phyloP scores from a whole-genome alignment of 2,113 vertebrate species.

The Melanostigma gelatinosum region DNA sequence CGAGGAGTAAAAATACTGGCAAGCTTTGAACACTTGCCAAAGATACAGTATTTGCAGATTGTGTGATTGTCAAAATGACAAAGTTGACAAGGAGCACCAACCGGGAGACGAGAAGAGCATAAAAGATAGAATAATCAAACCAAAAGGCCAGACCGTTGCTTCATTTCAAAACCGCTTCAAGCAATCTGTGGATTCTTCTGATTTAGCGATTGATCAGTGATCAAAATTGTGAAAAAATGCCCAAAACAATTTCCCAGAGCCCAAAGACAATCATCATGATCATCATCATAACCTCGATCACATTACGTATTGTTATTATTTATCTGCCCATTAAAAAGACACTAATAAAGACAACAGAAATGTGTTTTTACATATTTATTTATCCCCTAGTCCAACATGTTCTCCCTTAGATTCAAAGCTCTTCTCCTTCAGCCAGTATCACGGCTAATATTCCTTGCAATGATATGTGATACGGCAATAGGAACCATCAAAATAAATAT shows the following conservation, averaged over 20 bases:
- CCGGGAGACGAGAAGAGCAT: too few relatives aligned
- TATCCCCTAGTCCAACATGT: background rate
- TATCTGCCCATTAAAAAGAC: background rate
- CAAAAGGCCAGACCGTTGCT: background rate
- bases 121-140: background rate
- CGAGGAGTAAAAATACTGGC: background rate
- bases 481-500: background rate
- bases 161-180: background rate
- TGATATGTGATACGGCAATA: background rate
- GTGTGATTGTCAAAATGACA: too few relatives aligned
- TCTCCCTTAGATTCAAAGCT: background rate
- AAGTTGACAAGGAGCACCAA: too few relatives aligned
- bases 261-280: background rate
- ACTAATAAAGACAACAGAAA: background rate
- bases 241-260: too few relatives aligned
- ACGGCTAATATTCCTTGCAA: background rate
- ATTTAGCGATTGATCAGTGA: background rate
- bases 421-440: background rate
- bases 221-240: too few relatives aligned
- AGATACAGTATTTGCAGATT: background rate
- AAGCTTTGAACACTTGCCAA: background rate
- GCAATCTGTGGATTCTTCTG: background rate
- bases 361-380: background rate
- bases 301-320: background rate
- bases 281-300: background rate